These are phyloP conservation scores for Gulo gulo DNA, from an alignment of 2,113 vertebrate species.

Conservation along the genomic window DNA sequence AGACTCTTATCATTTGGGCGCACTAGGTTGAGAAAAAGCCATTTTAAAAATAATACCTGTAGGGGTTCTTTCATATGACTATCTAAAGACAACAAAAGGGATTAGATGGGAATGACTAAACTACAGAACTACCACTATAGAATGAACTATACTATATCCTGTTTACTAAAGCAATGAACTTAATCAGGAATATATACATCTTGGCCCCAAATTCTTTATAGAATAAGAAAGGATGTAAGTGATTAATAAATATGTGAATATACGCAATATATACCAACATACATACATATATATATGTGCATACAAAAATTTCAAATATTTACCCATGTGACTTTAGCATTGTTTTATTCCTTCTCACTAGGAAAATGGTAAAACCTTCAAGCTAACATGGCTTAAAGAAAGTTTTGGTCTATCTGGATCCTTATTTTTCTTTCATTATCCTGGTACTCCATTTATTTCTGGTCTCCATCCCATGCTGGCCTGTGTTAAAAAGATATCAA, in stretches of 20 bases:
- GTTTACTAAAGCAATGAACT: constrained; percentile 22
- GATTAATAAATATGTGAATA: neutral
- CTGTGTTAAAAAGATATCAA: constrained; percentile 17
- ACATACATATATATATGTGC: neutral
- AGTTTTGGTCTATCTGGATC: neutral
- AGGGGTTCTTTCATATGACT: neutral
- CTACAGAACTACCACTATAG: neutral
- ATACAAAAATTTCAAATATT: constrained; percentile 28
- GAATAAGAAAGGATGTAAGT: constrained; percentile 30
- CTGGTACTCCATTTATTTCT: neutral
- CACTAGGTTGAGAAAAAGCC: neutral
- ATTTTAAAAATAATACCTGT: neutral
- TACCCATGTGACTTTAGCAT: neutral
- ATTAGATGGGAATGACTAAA: constrained; percentile 21
- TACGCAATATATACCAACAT: neutral
- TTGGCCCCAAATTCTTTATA: constrained; percentile 17
- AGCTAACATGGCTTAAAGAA: neutral
- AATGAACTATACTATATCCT: neutral
- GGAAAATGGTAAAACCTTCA: neutral
- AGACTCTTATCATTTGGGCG: neutral
- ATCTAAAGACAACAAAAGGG: constrained; percentile 18
- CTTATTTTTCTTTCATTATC: neutral
- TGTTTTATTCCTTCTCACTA: constrained; percentile 28
- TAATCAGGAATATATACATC: neutral
- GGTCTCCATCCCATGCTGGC: neutral